phyloP scores from a whole-genome alignment of 2,113 vertebrate genomes.

The Oceanites oceanicus region DNA sequence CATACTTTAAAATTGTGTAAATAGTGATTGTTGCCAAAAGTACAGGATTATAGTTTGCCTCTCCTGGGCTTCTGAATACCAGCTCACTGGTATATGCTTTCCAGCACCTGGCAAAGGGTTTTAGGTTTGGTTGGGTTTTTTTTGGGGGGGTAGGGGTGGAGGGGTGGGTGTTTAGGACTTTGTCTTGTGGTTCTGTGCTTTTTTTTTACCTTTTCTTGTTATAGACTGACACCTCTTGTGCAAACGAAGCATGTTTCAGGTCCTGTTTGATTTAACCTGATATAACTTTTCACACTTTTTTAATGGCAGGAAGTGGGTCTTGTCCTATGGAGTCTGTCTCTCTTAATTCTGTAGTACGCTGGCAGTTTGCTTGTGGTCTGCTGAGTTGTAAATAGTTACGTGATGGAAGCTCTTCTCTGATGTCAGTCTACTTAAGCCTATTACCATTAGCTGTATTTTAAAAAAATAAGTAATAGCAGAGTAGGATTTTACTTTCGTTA shows the following conservation, averaged over 20 bases:
- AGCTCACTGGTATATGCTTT: neutral
- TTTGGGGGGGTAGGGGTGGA: neutral
- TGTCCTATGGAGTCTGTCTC: neutral
- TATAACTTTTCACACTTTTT: neutral
- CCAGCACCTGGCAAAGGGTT: neutral
- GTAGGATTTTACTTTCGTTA: neutral
- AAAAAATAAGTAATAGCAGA: neutral
- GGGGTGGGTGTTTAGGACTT: neutral
- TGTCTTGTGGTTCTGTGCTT: neutral
- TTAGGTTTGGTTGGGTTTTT: too few relatives aligned
- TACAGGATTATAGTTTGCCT: neutral
- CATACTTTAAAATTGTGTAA: neutral
- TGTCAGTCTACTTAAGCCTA: neutral
- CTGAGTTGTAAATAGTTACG: neutral
- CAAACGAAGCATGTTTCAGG: neutral
- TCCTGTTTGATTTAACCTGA: neutral
- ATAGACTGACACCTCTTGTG: neutral
- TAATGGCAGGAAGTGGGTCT: neutral
- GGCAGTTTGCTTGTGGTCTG: neutral
- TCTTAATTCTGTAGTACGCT: neutral
- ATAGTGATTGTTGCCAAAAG: neutral
- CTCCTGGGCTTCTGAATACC: neutral
- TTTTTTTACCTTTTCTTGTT: neutral
- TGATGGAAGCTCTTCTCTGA: neutral
- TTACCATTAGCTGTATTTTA: neutral